Conservation (phyloP, 1,140 invertebrate species). For the Zaprionus taronus region DNA sequence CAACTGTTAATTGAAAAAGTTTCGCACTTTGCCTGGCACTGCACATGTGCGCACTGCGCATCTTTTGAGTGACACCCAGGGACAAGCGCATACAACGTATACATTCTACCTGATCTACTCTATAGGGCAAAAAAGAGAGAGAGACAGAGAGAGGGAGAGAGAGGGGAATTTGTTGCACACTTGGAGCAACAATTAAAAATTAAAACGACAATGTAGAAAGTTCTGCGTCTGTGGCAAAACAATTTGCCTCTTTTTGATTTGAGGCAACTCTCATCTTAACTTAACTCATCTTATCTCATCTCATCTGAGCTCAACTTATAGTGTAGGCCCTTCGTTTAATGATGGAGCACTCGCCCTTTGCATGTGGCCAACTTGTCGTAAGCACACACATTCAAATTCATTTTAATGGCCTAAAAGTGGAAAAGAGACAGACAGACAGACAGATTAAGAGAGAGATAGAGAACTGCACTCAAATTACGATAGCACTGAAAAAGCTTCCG, state of each 20-base stretch:
- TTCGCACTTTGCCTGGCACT: slow-evolving; percentile 55
- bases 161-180: slow-evolving; percentile 33
- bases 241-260: slow-evolving; percentile 51
- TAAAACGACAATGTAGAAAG: slow-evolving; percentile 52
- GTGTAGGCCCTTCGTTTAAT: slow-evolving; percentile 52
- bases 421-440: not conserved
- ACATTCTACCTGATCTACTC: slow-evolving; percentile 4
- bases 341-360: slow-evolving; percentile 50
- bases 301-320: slow-evolving; percentile 2
- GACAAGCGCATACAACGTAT: slow-evolving; percentile 33
- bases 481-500: not conserved
- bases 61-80: slow-evolving; percentile 54
- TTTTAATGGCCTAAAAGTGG: slow-evolving; percentile 58
- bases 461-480: slow-evolving; percentile 50
- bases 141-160: too few relatives aligned
- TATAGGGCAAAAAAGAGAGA: not conserved
- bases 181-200: slow-evolving; percentile 67
- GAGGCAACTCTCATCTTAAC: slow-evolving; percentile 24
- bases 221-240: slow-evolving; percentile 29
- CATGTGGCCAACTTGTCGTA: slow-evolving; percentile 24
- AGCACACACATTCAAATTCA: slow-evolving; percentile 43
- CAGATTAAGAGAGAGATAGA: not conserved
- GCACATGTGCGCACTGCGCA: slow-evolving; percentile 66
- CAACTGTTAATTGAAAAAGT: slow-evolving; percentile 83
- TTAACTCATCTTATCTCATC: slow-evolving; percentile 15